Conservation (phyloP, 2,888 invertebrate genomes). For the Harpagoxenus sublaevis region DNA sequence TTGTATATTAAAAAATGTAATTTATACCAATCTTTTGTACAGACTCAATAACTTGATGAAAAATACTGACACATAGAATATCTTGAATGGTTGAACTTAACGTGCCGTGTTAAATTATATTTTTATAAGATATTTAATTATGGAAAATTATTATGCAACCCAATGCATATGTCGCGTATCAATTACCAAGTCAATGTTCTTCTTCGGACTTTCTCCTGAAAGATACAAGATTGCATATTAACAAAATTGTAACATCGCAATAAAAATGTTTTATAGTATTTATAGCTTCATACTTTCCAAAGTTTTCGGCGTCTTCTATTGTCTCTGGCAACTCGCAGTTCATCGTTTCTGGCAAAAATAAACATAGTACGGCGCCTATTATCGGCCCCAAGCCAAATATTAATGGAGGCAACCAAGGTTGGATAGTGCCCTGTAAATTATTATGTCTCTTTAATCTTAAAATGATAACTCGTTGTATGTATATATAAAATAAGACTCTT, state of each 20-base stretch:
- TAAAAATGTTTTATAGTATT: conserved; percentile 3
- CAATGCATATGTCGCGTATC: background rate
- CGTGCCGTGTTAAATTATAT: background rate
- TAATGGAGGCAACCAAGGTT: conserved; percentile 85
- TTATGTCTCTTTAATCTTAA: conserved; percentile 13
- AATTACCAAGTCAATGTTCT: conserved; percentile 30
- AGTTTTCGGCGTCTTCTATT: conserved; percentile 87
- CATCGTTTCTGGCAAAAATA: conserved; percentile 87
- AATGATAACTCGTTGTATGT: background rate
- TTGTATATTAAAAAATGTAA: background rate
- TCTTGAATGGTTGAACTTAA: background rate
- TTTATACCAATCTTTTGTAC: conserved; percentile 16
- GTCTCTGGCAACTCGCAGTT: conserved; percentile 87
- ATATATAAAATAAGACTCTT: background rate
- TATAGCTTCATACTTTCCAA: conserved; percentile 81
- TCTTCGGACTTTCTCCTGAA: conserved; percentile 61
- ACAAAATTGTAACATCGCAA: background rate
- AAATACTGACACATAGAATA: background rate
- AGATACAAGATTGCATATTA: conserved; percentile 34
- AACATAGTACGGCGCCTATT: conserved; percentile 85
- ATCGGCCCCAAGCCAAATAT: conserved; percentile 86
- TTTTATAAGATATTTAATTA: background rate
- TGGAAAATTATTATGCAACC: background rate
- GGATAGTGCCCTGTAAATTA: conserved; percentile 74
- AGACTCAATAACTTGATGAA: background rate